Conservation (phyloP, 2,113 vertebrate species). For the Acrocephalus kingi region DNA sequence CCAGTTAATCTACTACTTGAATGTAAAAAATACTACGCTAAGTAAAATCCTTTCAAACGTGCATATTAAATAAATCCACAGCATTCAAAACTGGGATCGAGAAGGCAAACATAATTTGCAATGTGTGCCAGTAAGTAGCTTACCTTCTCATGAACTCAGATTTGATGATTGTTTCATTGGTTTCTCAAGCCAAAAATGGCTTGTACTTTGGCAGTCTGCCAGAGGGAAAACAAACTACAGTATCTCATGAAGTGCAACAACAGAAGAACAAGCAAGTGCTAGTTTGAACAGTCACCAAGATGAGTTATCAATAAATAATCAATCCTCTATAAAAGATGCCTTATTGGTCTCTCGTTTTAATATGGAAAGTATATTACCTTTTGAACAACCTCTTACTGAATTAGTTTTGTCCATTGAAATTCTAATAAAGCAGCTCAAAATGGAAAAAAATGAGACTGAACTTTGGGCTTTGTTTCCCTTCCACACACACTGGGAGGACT, state of each 20-base stretch:
- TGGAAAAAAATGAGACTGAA: neutral
- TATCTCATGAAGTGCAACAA: neutral
- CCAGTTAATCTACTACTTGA: neutral
- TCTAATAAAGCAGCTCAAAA: neutral
- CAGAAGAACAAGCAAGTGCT: neutral
- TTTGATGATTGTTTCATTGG: neutral
- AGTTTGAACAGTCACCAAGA: neutral
- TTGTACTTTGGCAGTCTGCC: conserved; percentile 6
- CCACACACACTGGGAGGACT: neutral
- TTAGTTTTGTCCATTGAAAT: neutral
- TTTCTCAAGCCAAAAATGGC: conserved; percentile 44
- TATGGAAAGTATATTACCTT: neutral
- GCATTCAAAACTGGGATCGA: conserved; percentile 9
- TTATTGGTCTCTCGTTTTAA: neutral
- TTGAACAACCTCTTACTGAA: neutral
- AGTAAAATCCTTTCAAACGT: conserved; percentile 11
- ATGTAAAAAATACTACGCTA: neutral
- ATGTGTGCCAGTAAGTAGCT: conserved; percentile 7
- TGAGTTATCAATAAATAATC: neutral
- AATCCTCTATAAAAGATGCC: neutral
- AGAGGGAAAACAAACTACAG: conserved; percentile 14
- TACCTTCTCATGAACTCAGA: conserved; percentile 43
- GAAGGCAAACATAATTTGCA: conserved; percentile 20
- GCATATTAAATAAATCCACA: neutral
- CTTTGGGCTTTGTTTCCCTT: neutral